Conservation (phyloP, 2,888 invertebrate species). For the Acanthosoma haemorrhoidale region DNA sequence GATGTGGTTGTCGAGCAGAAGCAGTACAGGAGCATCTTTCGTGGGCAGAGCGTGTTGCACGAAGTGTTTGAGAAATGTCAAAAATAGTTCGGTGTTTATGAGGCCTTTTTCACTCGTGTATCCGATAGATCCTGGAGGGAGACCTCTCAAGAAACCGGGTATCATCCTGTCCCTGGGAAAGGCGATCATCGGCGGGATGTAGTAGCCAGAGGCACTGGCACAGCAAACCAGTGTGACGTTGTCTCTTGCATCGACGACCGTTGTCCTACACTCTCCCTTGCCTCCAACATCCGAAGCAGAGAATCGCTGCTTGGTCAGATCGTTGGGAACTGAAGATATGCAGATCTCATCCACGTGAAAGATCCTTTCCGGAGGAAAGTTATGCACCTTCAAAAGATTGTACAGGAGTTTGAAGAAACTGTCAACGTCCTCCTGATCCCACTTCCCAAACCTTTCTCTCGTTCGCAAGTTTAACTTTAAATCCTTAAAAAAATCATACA, state of each 20-base stretch:
- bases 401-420: background rate
- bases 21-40: background rate
- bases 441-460: background rate
- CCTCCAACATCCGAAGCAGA: background rate
- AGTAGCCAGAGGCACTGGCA: conserved; percentile 2
- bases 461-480: background rate
- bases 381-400: background rate
- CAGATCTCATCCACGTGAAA: background rate
- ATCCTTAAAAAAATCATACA: background rate
- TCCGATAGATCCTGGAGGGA: conserved; percentile 16
- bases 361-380: background rate
- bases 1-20: conserved; percentile 18
- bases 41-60: background rate
- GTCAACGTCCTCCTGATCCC: background rate
- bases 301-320: background rate
- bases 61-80: conserved; percentile 17
- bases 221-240: conserved; percentile 23
- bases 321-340: background rate
- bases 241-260: conserved; percentile 4
- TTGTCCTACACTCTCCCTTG: background rate
- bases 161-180: conserved; percentile 16
- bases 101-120: conserved; percentile 21
- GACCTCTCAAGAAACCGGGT: background rate
- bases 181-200: background rate
- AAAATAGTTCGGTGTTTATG: background rate